Evolutionary conservation across 1,140 invertebrate species (phyloP), one percentile per base, ranked within the genome.

Genomic region (Sitodiplosis mosellana): DNA sequence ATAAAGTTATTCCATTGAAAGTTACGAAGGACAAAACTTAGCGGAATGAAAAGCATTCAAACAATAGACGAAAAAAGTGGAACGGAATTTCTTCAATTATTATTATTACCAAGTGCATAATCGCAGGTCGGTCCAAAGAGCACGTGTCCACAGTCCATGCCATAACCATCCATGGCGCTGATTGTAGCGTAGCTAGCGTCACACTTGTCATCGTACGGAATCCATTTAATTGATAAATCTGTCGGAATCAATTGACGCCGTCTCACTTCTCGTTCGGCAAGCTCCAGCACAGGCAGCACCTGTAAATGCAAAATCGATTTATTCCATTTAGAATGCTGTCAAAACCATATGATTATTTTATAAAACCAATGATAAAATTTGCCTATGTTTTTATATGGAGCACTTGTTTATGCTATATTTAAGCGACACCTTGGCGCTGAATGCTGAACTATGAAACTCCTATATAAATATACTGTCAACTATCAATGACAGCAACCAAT

Each of bases 101-200:
- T 68, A 11, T 20, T 66, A 75, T 73, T 68, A 85, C 81, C 80
- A 34, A 82, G 60, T 20, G 78, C 73, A 61, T 81, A 84, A 56
- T 85, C 81, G 54, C 81, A 85, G 1, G 75, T 71, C 1, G 80
- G 80, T 11, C 81, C 82, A 46, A 85, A 75, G 49, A 83, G 77
- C 1, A 83, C 70, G 53, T 83, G 78, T 0, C 78, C 73, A 60
- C 78, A 82, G 51, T 72, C 69, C 17, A 73, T 64, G 15, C 68
- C 74, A 53, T 77, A 77, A 7, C 75, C 75, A 52, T 82, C 75
- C 51, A 83, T 77, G 1, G 76, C 73, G 3, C 70, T 69, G 33
- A 81, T 74, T 21, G 78, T 73, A 0, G 77, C 78, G 54, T 77
- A 73, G 1, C 73, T 77, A 4, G 78, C 75, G 50, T 80, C 76